A percentile compares a stretch with the other conserved stretches of the same genome.
These are phyloP conservation scores for Cyanistes caeruleus DNA, from an alignment of 2,113 vertebrate genomes.

Conservation along the genomic window DNA sequence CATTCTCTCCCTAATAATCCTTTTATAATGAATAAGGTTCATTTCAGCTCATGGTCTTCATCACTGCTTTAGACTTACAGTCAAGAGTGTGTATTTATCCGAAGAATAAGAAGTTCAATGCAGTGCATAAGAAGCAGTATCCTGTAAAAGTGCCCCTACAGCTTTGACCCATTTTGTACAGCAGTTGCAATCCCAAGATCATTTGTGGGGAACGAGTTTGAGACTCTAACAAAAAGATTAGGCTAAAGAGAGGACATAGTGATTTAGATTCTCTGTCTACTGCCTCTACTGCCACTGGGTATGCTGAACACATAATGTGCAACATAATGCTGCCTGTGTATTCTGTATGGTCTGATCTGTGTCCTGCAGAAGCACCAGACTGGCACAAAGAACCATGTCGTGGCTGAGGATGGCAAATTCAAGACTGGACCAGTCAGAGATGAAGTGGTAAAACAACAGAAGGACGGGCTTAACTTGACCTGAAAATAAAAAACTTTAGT, in stretches of 20 bases:
- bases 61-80: not conserved
- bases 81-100: not conserved
- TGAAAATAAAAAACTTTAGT: too few relatives aligned
- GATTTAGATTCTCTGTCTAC: not conserved
- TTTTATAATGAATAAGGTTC: not conserved
- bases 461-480: too few relatives aligned
- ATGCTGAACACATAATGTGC: not conserved
- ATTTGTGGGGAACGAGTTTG: not conserved
- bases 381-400: not conserved
- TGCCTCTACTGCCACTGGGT: not conserved
- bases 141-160: not conserved
- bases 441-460: too few relatives aligned
- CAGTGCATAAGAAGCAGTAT: not conserved
- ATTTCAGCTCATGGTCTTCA: not conserved
- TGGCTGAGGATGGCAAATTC: too few relatives aligned
- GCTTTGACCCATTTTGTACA: not conserved
- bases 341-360: not conserved
- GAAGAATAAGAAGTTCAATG: not conserved
- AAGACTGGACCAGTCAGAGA: too few relatives aligned
- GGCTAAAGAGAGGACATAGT: not conserved
- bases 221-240: not conserved
- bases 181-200: not conserved
- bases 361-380: not conserved
- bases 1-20: not conserved
- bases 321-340: not conserved